phyloP scores from a whole-genome alignment of 53 echinoderm and acorn worm species.

The Luidia sarsii region DNA sequence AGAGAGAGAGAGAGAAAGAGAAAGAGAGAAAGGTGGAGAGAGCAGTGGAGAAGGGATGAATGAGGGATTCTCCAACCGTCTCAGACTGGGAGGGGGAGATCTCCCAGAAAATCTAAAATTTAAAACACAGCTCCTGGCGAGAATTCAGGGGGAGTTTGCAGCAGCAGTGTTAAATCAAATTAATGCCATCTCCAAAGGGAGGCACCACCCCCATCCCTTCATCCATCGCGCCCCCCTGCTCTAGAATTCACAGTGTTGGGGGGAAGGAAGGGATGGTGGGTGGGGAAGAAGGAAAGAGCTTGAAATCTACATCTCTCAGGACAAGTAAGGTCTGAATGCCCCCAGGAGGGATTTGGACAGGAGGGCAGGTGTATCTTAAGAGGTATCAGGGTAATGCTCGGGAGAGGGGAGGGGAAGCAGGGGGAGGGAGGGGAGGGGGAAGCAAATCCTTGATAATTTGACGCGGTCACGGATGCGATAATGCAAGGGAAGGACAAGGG shows the following conservation, averaged over 20 bases:
- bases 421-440: neutral
- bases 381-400: neutral
- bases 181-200: constrained; percentile 25
- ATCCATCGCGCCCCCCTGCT: no score
- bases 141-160: neutral
- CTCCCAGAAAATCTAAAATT: neutral
- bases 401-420: neutral
- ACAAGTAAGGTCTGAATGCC: constrained; percentile 5
- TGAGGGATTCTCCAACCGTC: neutral
- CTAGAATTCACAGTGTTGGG: no score
- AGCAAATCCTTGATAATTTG: constrained; percentile 43
- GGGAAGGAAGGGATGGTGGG: no score
- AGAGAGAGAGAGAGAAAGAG: no score
- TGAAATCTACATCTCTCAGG: neutral
- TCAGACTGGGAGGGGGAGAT: no score
- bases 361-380: constrained; percentile 30
- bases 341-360: constrained; percentile 25
- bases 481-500: neutral
- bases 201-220: no score
- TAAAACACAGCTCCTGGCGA: constrained; percentile 10
- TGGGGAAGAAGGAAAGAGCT: constrained; percentile 1
- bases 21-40: no score
- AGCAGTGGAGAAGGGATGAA: no score
- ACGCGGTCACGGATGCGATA: constrained; percentile 32
- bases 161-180: constrained; percentile 26